Percentiles rank a stretch among this genome's conserved stretches.
Evolutionary conservation across 2,113 vertebrate species (phyloP).

Genomic region (Tinamus guttatus): DNA sequence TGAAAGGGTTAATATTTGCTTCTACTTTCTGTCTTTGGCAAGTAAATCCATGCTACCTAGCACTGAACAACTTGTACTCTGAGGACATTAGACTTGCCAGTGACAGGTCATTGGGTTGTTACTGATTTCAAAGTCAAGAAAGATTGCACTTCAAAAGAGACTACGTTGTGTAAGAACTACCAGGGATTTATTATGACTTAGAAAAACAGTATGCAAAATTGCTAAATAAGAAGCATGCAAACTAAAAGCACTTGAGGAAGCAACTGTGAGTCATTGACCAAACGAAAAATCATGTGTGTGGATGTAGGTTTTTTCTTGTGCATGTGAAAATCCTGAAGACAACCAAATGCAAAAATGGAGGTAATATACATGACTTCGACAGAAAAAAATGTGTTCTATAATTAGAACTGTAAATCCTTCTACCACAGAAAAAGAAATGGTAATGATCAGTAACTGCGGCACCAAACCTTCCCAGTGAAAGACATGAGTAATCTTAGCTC

Average conservation of each 20-base stretch:
- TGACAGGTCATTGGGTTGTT: neutral
- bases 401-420: neutral
- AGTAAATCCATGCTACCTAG: neutral
- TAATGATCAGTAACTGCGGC: neutral
- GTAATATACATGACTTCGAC: neutral
- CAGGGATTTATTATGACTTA: neutral
- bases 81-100: neutral
- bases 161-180: neutral
- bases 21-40: neutral
- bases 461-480: neutral
- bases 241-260: neutral
- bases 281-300: neutral
- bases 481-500: neutral
- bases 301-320: neutral
- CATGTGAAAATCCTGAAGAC: neutral
- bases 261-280: neutral
- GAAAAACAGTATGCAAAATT: neutral
- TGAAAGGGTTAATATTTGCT: neutral
- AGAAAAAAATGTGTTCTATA: neutral
- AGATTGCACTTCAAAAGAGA: neutral
- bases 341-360: neutral
- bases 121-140: neutral
- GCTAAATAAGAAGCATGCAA: neutral
- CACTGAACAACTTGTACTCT: neutral
- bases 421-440: neutral